phyloP scores from a whole-genome alignment of 2,888 invertebrate genomes.

The Hydrotaea diabolus region DNA sequence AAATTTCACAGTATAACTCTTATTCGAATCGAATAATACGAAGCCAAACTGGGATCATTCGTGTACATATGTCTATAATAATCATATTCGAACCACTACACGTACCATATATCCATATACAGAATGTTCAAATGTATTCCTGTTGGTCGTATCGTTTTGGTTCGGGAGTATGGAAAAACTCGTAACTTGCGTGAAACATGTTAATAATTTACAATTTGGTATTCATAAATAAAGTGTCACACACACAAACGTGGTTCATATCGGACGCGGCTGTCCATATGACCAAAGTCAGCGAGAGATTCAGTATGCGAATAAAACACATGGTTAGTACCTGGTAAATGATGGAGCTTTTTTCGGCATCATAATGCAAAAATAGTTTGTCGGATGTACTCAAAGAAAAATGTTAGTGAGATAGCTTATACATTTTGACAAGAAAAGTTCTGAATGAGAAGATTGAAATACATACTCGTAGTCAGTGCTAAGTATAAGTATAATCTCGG shows the following conservation, averaged over 20 bases:
- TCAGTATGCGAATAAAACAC: constrained; percentile 4
- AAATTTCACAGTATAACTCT: constrained; percentile 42
- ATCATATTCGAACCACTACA: too few relatives aligned
- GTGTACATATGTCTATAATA: constrained; percentile 23
- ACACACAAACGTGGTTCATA: constrained; percentile 42
- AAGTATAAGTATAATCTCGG: too few relatives aligned
- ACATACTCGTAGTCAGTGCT: too few relatives aligned
- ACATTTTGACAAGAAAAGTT: too few relatives aligned
- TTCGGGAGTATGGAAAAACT: constrained; percentile 18
- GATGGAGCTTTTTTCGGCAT: constrained; percentile 12
- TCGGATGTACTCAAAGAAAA: neutral
- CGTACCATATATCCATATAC: constrained; percentile 11
- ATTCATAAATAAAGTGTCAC: constrained; percentile 81
- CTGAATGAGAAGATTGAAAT: too few relatives aligned
- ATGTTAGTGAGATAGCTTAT: neutral
- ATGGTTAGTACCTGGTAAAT: constrained; percentile 22
- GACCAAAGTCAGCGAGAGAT: constrained; percentile 32
- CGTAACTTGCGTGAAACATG: constrained; percentile 74
- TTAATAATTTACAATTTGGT: constrained; percentile 81
- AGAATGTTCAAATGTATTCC: neutral
- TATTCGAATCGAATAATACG: constrained; percentile 16
- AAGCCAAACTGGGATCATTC: neutral
- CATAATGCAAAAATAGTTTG: constrained; percentile 7
- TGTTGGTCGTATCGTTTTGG: neutral
- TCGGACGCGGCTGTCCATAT: constrained; percentile 32